A percentile compares a stretch with the other conserved stretches of the same genome.
phyloP scores from a whole-genome alignment of 2,113 vertebrate genomes.

The Cochlearius cochlearius region DNA sequence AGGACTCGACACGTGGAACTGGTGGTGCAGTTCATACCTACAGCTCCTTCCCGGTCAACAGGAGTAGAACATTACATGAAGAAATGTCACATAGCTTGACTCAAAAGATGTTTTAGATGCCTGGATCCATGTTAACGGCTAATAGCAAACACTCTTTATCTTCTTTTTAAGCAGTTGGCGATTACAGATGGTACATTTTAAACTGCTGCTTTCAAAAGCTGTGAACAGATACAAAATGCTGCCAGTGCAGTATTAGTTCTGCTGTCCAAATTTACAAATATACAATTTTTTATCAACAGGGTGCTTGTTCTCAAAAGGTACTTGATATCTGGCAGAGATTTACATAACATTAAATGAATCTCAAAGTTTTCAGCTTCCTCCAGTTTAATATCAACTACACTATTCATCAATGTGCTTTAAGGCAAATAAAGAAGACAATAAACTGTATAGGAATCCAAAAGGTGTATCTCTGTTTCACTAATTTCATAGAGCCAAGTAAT shows the following conservation, averaged over 20 bases:
- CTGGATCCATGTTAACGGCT: neutral
- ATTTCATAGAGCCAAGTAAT: neutral
- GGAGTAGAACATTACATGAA: neutral
- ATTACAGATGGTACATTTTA: conserved; percentile 25
- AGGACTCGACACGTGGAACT: neutral
- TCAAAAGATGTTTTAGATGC: neutral
- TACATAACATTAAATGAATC: neutral
- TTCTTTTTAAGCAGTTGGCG: neutral
- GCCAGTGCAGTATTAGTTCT: neutral
- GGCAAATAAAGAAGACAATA: neutral
- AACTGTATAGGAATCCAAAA: neutral
- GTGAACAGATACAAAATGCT: neutral
- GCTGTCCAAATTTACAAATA: neutral
- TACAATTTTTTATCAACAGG: neutral
- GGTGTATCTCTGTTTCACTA: neutral
- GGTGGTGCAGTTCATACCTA: neutral
- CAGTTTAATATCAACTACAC: neutral
- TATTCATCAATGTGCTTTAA: neutral
- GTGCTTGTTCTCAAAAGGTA: neutral
- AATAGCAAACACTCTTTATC: neutral
- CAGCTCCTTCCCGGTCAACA: neutral
- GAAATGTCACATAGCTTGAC: neutral
- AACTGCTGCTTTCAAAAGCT: neutral
- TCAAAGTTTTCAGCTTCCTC: neutral
- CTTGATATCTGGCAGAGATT: neutral